phyloP scores from a whole-genome alignment of 2,888 invertebrate genomes.

The Schizotus pectinicornis region DNA sequence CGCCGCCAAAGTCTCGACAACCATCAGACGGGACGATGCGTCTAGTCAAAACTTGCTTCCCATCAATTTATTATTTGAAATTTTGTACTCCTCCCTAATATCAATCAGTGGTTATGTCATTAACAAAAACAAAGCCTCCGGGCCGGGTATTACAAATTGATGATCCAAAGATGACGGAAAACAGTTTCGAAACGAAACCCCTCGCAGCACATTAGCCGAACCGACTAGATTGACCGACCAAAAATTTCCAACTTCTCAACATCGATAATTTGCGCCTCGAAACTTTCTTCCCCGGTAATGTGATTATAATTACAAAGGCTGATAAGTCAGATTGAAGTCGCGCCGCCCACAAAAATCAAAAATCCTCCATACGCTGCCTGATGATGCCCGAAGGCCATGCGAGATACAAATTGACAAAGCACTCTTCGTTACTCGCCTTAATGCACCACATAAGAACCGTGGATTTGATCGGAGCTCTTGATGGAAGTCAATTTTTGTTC shows the following conservation, averaged over 20 bases:
- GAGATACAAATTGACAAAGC: constrained; percentile 55
- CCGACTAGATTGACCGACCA: neutral
- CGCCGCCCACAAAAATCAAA: constrained; percentile 58
- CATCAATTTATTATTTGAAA: constrained; percentile 54
- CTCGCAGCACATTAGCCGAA: neutral
- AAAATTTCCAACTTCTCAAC: neutral
- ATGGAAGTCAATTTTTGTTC: constrained; percentile 35
- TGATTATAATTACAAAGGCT: constrained; percentile 57
- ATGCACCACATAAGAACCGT: constrained; percentile 37
- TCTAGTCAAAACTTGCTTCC: constrained; percentile 43
- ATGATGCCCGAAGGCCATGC: constrained; percentile 53
- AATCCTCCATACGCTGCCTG: constrained; percentile 52
- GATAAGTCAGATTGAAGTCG: constrained; percentile 54
- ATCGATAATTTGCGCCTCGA: constrained; percentile 26
- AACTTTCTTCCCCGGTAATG: constrained; percentile 50
- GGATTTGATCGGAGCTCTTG: constrained; percentile 39
- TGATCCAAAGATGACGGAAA: constrained; percentile 42
- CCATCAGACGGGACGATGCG: no score
- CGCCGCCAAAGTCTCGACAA: constrained; percentile 16
- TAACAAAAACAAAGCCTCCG: constrained; percentile 55
- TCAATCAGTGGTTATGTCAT: constrained; percentile 55
- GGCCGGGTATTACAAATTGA: constrained; percentile 43
- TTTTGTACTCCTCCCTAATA: constrained; percentile 52
- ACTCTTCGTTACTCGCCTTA: constrained; percentile 44
- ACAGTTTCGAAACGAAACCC: constrained; percentile 36